These are phyloP conservation scores for Leucania comma DNA, from an alignment of 2,888 invertebrate species.

Conservation along the genomic window DNA sequence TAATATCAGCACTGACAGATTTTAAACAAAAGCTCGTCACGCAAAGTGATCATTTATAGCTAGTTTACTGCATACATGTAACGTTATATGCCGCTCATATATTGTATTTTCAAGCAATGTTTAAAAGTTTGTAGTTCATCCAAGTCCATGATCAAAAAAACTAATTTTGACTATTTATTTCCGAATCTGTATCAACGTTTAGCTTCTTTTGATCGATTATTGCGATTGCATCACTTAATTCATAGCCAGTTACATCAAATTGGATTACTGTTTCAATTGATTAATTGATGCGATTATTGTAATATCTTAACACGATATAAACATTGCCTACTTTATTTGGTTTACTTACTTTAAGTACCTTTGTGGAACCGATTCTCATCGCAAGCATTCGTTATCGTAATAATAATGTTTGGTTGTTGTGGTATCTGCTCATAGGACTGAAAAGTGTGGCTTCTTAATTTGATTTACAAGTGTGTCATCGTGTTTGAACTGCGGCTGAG, in stretches of 20 bases:
- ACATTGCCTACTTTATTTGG: constrained; percentile 16
- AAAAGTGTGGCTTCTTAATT: constrained; percentile 56
- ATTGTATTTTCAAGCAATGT: constrained; percentile 13
- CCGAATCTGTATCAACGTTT: constrained; percentile 15
- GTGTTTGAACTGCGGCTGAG: constrained; percentile 45
- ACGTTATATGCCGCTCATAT: constrained; percentile 9
- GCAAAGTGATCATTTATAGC: constrained; percentile 46
- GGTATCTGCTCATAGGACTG: constrained; percentile 24
- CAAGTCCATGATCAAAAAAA: constrained; percentile 51
- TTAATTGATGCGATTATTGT: constrained; percentile 30
- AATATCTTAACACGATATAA: constrained; percentile 8
- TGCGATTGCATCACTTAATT: constrained; percentile 25
- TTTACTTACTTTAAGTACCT: constrained; percentile 26
- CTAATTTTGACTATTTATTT: constrained; percentile 23
- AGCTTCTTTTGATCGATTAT: constrained; percentile 1
- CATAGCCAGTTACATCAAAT: constrained; percentile 9
- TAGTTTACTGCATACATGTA: constrained; percentile 19
- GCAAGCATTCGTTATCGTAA: constrained; percentile 34
- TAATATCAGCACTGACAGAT: constrained; percentile 25
- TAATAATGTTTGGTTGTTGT: constrained; percentile 8
- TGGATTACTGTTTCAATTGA: constrained; percentile 19
- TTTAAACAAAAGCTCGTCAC: constrained; percentile 53
- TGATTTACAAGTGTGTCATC: constrained; percentile 61
- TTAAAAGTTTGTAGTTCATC: constrained; percentile 6
- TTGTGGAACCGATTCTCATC: constrained; percentile 34